phyloP scores from a whole-genome alignment of 2,113 vertebrate genomes.

The human (Homo sapiens) region GRCh38 chr5:127334501-127335000 shows the following conservation, averaged over 20 bases:
- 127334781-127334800: neutral
- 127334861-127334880: slow-evolving; percentile 76
- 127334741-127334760: slow-evolving; percentile 5
- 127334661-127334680: neutral
- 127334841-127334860: slow-evolving; percentile 62
- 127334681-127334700: neutral
- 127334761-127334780: neutral
- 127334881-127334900: slow-evolving; percentile 77
- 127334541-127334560: neutral
- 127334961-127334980: neutral
- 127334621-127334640: neutral
- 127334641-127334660: neutral
- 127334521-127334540: neutral
- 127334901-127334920: slow-evolving; percentile 81
- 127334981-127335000: slow-evolving; percentile 21
- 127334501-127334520: slow-evolving; percentile 4
- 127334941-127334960: slow-evolving; percentile 75
- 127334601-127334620: neutral
- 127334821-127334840: slow-evolving; percentile 50
- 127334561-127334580: neutral
- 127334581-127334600: slow-evolving; percentile 42
- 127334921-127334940: slow-evolving; percentile 77
- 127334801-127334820: slow-evolving; percentile 23
- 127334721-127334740: neutral
- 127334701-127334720: neutral